A percentile compares a stretch with the other conserved stretches of the same genome.
phyloP scores from a whole-genome alignment of 2,888 invertebrate species.

The Vesta saturnalis region DNA sequence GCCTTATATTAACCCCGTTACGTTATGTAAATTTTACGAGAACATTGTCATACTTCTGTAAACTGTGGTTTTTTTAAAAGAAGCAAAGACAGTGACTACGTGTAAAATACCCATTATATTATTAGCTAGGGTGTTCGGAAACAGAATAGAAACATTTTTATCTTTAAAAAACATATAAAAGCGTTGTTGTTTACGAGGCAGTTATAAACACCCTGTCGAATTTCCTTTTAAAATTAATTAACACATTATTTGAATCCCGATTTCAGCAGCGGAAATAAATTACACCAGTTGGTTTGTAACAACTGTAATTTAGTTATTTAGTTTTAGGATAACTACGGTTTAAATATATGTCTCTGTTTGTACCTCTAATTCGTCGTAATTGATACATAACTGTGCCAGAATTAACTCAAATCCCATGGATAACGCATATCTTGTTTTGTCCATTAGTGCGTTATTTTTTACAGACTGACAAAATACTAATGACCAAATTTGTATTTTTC shows the following conservation, averaged over 20 bases:
- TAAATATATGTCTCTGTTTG: slow-evolving; percentile 26
- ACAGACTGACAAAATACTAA: too few relatives aligned
- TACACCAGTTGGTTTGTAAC: slow-evolving; percentile 27
- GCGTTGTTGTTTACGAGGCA: slow-evolving; percentile 6
- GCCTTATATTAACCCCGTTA: slow-evolving; percentile 10
- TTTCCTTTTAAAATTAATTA: slow-evolving; percentile 24
- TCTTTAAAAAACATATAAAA: neutral
- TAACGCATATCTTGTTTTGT: neutral
- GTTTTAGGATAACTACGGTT: slow-evolving; percentile 26
- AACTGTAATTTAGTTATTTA: slow-evolving; percentile 33
- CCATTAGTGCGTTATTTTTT: neutral
- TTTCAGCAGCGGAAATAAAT: slow-evolving; percentile 24
- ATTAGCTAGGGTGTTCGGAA: neutral
- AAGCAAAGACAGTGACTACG: neutral
- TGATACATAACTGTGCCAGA: slow-evolving; percentile 22
- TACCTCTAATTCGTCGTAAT: slow-evolving; percentile 27
- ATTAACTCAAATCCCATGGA: slow-evolving; percentile 14
- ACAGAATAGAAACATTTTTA: slow-evolving; percentile 3
- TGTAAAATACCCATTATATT: slow-evolving; percentile 5
- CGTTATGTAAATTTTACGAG: slow-evolving; percentile 10
- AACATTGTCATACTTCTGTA: slow-evolving; percentile 1
- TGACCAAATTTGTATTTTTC: too few relatives aligned
- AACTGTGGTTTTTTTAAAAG: slow-evolving; percentile 1
- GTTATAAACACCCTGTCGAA: slow-evolving; percentile 12
- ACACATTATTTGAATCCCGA: slow-evolving; percentile 25